These are phyloP conservation scores for Sminthurides aquaticus DNA, from an alignment of 2,888 invertebrate genomes.

Conservation along the genomic window DNA sequence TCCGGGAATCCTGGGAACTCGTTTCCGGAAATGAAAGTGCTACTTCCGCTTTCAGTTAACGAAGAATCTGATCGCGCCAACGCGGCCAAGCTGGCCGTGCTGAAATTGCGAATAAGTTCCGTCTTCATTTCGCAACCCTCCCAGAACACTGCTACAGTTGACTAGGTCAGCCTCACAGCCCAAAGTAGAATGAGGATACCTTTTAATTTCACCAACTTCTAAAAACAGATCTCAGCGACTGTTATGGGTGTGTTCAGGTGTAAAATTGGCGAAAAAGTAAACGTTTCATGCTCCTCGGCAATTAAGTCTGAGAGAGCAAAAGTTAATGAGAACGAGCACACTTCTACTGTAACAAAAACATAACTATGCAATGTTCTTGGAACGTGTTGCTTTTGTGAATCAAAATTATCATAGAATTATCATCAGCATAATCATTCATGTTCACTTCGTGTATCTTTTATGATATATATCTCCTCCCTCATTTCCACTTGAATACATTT, in stretches of 20 bases:
- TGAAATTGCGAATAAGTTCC: slow-evolving; percentile 39
- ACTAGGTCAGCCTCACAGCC: background rate
- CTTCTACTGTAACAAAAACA: too few species aligned
- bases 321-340: too few species aligned
- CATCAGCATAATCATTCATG: background rate
- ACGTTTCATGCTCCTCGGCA: too few species aligned
- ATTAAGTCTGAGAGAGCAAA: too few species aligned
- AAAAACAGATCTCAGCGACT: too few species aligned
- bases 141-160: background rate
- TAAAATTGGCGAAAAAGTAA: too few species aligned
- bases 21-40: background rate
- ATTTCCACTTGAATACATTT: background rate
- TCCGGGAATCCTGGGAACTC: background rate
- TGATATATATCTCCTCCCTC: background rate
- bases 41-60: slow-evolving; percentile 18
- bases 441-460: background rate
- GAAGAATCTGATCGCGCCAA: slow-evolving; percentile 36
- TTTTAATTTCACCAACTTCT: too few species aligned
- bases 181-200: background rate
- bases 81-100: slow-evolving; percentile 39
- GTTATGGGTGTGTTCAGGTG: too few species aligned
- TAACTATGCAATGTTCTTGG: too few species aligned
- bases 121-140: slow-evolving; percentile 33
- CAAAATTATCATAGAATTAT: background rate
- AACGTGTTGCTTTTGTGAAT: too few species aligned